Evolutionary conservation across 23 tunicate genomes (phyloP), one percentile per base, ranked within the genome.

Genomic region (Botrylloides violaceus): DNA sequence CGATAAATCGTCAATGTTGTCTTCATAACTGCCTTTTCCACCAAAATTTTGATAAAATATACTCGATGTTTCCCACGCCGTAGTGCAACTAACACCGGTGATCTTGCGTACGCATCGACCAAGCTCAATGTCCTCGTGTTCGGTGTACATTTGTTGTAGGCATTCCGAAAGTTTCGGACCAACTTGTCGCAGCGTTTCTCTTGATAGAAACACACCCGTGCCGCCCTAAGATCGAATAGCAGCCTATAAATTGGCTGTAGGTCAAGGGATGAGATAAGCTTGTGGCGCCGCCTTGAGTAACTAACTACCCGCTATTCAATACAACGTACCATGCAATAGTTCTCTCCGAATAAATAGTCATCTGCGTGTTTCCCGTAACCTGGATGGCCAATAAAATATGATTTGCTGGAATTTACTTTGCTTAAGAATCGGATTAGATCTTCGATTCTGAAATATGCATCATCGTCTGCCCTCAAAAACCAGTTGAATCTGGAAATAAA

Each of bases 381-480:
- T 48, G 99, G 73, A 24, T 70, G 79, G 49, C 99, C 99, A 23
- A 95, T 75, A 32, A 83, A 84, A n/a, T 76, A 18, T 1, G 97
- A 80, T 31, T 68, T 66, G n/a, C 92, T 77, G 25, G 92, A 76
- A 64, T 93, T 78, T 0, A 86, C 47, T 66, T 72, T 30, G 59
- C 70, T 73, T 32, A 93, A 62, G 36, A 85, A 66, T 66, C 49
- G 72, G 1, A 30, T 26, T 1, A 93, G 73, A 24, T 81, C 72
- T 4, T 86, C 83, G 2, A 60, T 15, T 27, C 85, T 81, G 3
- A 86, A 66, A 73, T 85, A 93, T 0, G 94, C 94, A 59, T 93
- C 98, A 56, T 93, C 98, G 58, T 93, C 98, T 71, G 81, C 34
- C 19, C 98, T 84, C 20, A 93, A 71, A 75, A 93, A 93, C 98